Conservation (phyloP, 1,140 invertebrate genomes). For the Heliconius eleuchia region DNA sequence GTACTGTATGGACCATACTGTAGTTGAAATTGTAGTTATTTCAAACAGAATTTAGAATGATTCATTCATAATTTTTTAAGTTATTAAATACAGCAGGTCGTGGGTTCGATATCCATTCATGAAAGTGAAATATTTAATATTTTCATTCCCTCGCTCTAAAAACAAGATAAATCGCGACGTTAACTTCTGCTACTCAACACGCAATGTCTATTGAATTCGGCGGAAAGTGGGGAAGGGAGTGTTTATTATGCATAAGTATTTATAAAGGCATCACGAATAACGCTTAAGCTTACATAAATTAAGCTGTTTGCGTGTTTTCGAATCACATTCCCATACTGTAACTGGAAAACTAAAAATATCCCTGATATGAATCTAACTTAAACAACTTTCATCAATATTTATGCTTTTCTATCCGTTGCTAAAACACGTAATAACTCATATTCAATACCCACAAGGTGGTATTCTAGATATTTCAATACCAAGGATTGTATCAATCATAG, state of each 20-base stretch:
- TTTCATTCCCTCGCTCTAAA: too few relatives aligned
- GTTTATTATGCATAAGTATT: neutral
- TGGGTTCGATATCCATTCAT: too few relatives aligned
- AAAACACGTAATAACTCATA: conserved; percentile 53
- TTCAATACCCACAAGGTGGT: conserved; percentile 46
- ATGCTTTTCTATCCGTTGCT: conserved; percentile 45
- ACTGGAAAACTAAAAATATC: conserved; percentile 37
- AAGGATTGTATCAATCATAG: conserved; percentile 38
- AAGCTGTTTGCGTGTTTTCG: neutral
- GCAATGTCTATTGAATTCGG: too few relatives aligned
- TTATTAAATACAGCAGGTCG: too few relatives aligned
- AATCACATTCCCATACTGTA: conserved; percentile 14
- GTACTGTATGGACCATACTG: too few relatives aligned
- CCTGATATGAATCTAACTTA: conserved; percentile 37
- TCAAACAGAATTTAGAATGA: too few relatives aligned
- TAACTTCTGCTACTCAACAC: too few relatives aligned
- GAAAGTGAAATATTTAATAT: too few relatives aligned
- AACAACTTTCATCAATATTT: conserved; percentile 56
- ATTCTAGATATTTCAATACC: conserved; percentile 48
- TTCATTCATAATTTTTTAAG: too few relatives aligned
- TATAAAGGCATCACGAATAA: neutral
- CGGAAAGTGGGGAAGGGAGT: neutral
- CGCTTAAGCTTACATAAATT: conserved; percentile 10
- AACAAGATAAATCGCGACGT: too few relatives aligned
- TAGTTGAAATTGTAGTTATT: too few relatives aligned